Conservation (phyloP, 1,140 invertebrate genomes). For the Cotesia chilonis region DNA sequence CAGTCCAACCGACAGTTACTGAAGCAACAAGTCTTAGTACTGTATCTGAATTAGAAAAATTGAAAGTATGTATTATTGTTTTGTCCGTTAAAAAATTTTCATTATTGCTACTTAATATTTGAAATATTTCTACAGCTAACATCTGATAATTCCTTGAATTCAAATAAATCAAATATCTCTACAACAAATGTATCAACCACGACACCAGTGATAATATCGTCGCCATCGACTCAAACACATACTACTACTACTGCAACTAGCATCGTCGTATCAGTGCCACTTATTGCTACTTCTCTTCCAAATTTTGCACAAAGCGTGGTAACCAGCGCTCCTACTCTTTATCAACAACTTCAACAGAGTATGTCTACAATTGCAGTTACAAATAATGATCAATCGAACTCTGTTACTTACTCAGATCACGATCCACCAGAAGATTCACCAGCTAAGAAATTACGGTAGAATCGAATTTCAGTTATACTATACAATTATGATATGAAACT, state of each 20-base stretch:
- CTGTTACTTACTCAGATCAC: conserved; percentile 43
- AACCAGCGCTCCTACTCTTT: conserved; percentile 56
- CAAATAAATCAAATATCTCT: conserved; percentile 46
- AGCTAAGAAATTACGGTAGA: conserved; percentile 57
- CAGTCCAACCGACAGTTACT: conserved; percentile 51
- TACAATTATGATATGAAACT: background rate
- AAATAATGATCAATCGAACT: conserved; percentile 42
- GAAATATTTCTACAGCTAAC: conserved; percentile 50
- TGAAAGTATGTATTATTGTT: conserved; percentile 49
- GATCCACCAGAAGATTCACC: conserved; percentile 48
- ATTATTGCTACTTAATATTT: background rate
- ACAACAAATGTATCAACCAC: conserved; percentile 53
- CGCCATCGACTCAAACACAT: conserved; percentile 54
- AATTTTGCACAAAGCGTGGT: conserved; percentile 52
- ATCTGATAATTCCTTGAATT: conserved; percentile 51
- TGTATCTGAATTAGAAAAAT: conserved; percentile 53
- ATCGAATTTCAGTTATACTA: conserved; percentile 18
- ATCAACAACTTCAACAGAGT: conserved; percentile 59
- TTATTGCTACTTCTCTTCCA: conserved; percentile 56
- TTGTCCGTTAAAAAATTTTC: background rate
- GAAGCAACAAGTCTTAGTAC: conserved; percentile 56
- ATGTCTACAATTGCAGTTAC: conserved; percentile 51
- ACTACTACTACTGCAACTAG: conserved; percentile 58
- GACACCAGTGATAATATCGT: conserved; percentile 59
- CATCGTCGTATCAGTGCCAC: conserved; percentile 60